These are phyloP conservation scores for Mamestra configurata DNA, from an alignment of 1,140 invertebrate species.

Conservation along the genomic window DNA sequence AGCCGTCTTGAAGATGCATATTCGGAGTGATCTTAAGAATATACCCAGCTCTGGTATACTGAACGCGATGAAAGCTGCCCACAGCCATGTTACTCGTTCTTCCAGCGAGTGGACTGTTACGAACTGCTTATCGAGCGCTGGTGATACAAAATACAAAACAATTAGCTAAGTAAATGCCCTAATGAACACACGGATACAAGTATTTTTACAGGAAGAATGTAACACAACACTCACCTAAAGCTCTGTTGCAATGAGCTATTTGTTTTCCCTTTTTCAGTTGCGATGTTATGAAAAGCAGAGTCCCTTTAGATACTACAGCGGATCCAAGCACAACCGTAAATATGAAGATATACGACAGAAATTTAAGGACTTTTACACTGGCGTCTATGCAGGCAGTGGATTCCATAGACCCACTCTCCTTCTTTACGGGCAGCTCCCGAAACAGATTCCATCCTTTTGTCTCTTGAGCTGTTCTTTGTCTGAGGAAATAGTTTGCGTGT, in stretches of 20 bases:
- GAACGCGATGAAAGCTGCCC: constrained; percentile 95
- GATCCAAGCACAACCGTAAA: constrained; percentile 94
- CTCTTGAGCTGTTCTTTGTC: constrained; percentile 94
- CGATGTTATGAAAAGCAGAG: constrained; percentile 96
- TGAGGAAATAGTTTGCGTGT: constrained; percentile 71
- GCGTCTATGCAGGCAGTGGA: constrained; percentile 94
- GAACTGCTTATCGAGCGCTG: constrained; percentile 94
- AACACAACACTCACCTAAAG: constrained; percentile 89
- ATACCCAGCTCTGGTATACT: constrained; percentile 95
- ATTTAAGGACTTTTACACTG: constrained; percentile 95
- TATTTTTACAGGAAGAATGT: background rate
- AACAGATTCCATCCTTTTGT: constrained; percentile 99
- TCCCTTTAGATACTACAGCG: constrained; percentile 95
- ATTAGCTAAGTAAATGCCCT: background rate
- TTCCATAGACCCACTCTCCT: constrained; percentile 95
- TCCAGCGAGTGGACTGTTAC: constrained; percentile 92
- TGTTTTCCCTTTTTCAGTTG: constrained; percentile 92
- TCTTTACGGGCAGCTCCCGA: constrained; percentile 94
- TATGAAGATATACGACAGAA: constrained; percentile 94
- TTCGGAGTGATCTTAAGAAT: constrained; percentile 93
- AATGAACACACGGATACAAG: background rate
- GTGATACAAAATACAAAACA: constrained; percentile 6
- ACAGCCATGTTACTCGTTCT: constrained; percentile 96
- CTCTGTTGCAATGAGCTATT: constrained; percentile 93
- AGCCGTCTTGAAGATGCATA: constrained; percentile 96